phyloP scores from a whole-genome alignment of 2,113 vertebrate species.

The Melanocharis versteri region DNA sequence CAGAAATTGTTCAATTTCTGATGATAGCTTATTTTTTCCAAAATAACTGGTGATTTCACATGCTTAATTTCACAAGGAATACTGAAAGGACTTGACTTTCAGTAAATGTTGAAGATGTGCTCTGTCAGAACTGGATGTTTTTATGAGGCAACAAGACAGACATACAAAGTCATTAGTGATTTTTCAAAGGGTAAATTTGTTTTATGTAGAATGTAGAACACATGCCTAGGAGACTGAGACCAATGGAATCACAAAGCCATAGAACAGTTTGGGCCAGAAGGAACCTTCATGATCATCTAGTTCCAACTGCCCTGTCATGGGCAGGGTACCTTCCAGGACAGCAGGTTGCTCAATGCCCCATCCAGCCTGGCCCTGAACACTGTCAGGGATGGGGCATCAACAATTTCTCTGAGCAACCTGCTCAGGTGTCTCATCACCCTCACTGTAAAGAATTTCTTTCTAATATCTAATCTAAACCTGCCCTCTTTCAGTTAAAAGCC shows the following conservation, averaged over 20 bases:
- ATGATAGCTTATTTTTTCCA: background rate
- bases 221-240: background rate
- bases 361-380: background rate
- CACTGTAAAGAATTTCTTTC: background rate
- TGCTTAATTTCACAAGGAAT: background rate
- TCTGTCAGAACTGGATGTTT: background rate
- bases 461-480: background rate
- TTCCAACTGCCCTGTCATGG: background rate
- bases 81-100: background rate
- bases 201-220: no score
- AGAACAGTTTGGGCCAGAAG: background rate
- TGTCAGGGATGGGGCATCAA: background rate
- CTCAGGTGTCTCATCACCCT: background rate
- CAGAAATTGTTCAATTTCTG: background rate
- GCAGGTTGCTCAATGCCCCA: background rate
- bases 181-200: background rate
- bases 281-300: background rate
- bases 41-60: background rate
- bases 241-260: background rate
- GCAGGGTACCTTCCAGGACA: background rate
- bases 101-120: background rate
- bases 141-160: background rate
- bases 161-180: background rate
- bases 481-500: background rate
- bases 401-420: background rate